A percentile compares a stretch with the other conserved stretches of the same genome.
Evolutionary conservation across 2,888 invertebrate species (phyloP).

Genomic region (Noctua janthe): DNA sequence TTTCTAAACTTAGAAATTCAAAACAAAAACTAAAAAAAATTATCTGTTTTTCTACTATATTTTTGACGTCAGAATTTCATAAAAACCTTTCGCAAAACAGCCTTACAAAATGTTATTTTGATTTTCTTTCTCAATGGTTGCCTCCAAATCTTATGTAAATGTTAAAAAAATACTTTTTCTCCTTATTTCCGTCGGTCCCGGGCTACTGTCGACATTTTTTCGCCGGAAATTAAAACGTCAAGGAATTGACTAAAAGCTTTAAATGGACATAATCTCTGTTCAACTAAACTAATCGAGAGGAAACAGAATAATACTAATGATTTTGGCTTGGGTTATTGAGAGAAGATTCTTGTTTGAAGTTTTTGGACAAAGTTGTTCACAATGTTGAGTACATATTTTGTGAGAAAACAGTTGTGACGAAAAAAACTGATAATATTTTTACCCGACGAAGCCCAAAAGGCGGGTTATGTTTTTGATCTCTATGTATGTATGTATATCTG

Average conservation of each 20-base stretch:
- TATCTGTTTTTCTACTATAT: background rate
- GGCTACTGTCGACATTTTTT: slow-evolving; percentile 60
- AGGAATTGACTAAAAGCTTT: slow-evolving; percentile 72
- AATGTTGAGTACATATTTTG: background rate
- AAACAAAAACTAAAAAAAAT: background rate
- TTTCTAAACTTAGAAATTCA: background rate
- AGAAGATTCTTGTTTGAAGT: background rate
- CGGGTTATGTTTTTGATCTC: too few species aligned
- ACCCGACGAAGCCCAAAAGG: too few species aligned
- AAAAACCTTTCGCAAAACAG: slow-evolving; percentile 23
- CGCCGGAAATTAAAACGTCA: slow-evolving; percentile 81
- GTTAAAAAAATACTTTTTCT: slow-evolving; percentile 62
- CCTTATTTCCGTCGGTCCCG: slow-evolving; percentile 66
- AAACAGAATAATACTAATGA: slow-evolving; percentile 37
- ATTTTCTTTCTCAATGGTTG: slow-evolving; percentile 44
- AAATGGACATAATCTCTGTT: slow-evolving; percentile 70
- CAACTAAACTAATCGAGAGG: slow-evolving; percentile 46
- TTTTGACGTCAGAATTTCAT: background rate
- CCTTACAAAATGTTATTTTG: slow-evolving; percentile 41
- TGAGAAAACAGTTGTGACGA: background rate
- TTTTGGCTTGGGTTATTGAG: slow-evolving; percentile 12
- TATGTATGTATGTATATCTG: too few species aligned
- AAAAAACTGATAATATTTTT: too few species aligned
- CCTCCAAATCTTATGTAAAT: slow-evolving; percentile 63
- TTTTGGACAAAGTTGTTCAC: background rate